phyloP scores from a whole-genome alignment of 2,888 invertebrate genomes.

The Zygothrica quintamaculata region DNA sequence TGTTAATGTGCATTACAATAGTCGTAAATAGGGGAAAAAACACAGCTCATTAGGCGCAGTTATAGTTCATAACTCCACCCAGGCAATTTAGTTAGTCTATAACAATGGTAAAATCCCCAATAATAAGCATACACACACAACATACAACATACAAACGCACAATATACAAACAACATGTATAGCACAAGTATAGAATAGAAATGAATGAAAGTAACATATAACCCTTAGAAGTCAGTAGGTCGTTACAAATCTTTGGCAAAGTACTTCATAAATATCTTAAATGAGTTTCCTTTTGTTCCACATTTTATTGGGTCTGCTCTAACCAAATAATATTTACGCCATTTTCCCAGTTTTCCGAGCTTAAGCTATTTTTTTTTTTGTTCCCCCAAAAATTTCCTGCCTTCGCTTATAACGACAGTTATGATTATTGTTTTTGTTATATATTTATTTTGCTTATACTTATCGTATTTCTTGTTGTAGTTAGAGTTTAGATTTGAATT shows the following conservation, averaged over 20 bases:
- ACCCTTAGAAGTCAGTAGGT: conserved; percentile 43
- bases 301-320: conserved; percentile 49
- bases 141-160: too few relatives aligned
- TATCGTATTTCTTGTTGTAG: too few relatives aligned
- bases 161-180: too few relatives aligned
- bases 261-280: conserved; percentile 77
- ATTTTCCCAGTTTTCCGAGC: conserved; percentile 43
- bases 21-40: conserved; percentile 29
- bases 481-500: background rate
- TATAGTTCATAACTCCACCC: conserved; percentile 21
- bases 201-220: background rate
- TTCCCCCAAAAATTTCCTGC: conserved; percentile 11
- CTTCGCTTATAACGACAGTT: conserved; percentile 56
- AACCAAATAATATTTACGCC: conserved; percentile 52
- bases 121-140: background rate
- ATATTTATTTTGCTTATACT: background rate
- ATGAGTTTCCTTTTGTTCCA: conserved; percentile 75
- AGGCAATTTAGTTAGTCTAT: conserved; percentile 26
- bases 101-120: background rate
- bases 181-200: conserved; percentile 8
- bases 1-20: conserved; percentile 33
- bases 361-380: conserved; percentile 5
- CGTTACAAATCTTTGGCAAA: conserved; percentile 65
- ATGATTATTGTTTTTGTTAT: conserved; percentile 69
- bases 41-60: conserved; percentile 52